A percentile compares a stretch with the other conserved stretches of the same genome.
Evolutionary conservation across 1,140 invertebrate genomes (phyloP).

Genomic region (Epicauta chinensis): DNA sequence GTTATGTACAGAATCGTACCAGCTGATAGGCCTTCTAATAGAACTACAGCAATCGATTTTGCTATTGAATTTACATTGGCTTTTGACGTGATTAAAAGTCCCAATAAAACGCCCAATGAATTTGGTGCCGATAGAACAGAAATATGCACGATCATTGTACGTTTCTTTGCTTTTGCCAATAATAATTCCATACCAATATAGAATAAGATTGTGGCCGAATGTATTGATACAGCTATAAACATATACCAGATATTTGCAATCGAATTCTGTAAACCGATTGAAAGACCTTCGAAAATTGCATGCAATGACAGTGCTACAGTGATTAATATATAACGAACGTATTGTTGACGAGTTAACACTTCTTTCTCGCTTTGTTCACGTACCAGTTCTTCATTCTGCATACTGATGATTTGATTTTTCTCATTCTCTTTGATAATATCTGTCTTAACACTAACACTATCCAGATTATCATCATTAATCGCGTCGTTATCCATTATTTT

Average conservation of each 20-base stretch:
- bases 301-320: constrained; percentile 74
- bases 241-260: constrained; percentile 57
- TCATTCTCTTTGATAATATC: constrained; percentile 4
- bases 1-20: constrained; percentile 41
- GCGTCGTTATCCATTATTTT: constrained; percentile 1
- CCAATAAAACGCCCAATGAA: constrained; percentile 62
- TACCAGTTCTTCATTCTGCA: constrained; percentile 6
- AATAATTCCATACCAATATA: constrained; percentile 62
- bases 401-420: constrained; percentile 5
- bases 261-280: constrained; percentile 65
- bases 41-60: constrained; percentile 34
- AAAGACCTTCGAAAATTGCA: constrained; percentile 74
- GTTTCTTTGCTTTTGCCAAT: constrained; percentile 54
- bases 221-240: constrained; percentile 66
- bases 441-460: constrained; percentile 2
- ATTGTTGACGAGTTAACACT: constrained; percentile 33
- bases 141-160: constrained; percentile 54
- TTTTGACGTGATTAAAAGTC: constrained; percentile 39
- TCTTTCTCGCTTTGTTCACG: neutral
- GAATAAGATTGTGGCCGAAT: constrained; percentile 69
- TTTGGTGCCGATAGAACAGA: constrained; percentile 60
- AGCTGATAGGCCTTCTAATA: constrained; percentile 41
- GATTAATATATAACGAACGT: constrained; percentile 57
- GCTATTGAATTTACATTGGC: constrained; percentile 31
- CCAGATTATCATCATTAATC: neutral